Conservation (phyloP, 2,797 vertebrate species). For the Pagetopsis macropterus region DNA sequence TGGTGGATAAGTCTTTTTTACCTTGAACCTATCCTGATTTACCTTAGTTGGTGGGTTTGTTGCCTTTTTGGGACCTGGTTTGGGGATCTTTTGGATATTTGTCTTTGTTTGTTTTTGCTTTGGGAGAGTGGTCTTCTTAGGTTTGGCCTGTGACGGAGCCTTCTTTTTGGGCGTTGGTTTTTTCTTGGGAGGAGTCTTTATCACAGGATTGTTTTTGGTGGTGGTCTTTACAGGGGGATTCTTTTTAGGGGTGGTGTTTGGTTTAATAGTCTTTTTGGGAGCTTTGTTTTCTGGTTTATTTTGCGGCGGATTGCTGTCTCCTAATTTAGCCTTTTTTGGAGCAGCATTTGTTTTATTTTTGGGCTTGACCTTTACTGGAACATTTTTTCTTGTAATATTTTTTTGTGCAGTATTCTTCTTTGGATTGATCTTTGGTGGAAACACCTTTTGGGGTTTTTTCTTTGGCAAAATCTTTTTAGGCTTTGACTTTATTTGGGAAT, state of each 20-base stretch:
- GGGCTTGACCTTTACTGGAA: slow-evolving; percentile 30
- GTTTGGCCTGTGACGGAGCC: slow-evolving; percentile 31
- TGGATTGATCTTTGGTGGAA: slow-evolving; percentile 41
- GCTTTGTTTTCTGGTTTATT: slow-evolving; percentile 1
- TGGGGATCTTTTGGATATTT: slow-evolving; percentile 43
- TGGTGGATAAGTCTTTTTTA: slow-evolving; percentile 42
- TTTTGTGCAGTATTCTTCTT: slow-evolving; percentile 51
- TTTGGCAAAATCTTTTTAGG: slow-evolving; percentile 55
- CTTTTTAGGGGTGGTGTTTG: slow-evolving; percentile 20
- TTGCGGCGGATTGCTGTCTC: slow-evolving; percentile 11
- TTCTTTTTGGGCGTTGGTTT: slow-evolving; percentile 45
- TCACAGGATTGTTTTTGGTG: slow-evolving; percentile 22
- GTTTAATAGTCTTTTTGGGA: slow-evolving; percentile 13
- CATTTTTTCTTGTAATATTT: slow-evolving; percentile 40
- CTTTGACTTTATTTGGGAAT: slow-evolving; percentile 30
- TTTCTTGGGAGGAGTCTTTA: not conserved
- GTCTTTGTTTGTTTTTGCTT: slow-evolving; percentile 51
- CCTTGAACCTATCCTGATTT: slow-evolving; percentile 36
- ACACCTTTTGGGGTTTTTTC: slow-evolving; percentile 36
- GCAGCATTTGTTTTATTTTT: slow-evolving; percentile 36
- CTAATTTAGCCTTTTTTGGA: slow-evolving; percentile 34
- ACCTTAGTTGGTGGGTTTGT: slow-evolving; percentile 39
- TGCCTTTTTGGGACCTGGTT: slow-evolving; percentile 38
- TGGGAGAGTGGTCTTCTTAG: slow-evolving; percentile 44
- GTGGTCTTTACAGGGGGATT: not conserved